Percentiles rank a stretch among this genome's conserved stretches.
Evolutionary conservation across 2,113 vertebrate genomes (phyloP).

Genomic region (Lathamus discolor): DNA sequence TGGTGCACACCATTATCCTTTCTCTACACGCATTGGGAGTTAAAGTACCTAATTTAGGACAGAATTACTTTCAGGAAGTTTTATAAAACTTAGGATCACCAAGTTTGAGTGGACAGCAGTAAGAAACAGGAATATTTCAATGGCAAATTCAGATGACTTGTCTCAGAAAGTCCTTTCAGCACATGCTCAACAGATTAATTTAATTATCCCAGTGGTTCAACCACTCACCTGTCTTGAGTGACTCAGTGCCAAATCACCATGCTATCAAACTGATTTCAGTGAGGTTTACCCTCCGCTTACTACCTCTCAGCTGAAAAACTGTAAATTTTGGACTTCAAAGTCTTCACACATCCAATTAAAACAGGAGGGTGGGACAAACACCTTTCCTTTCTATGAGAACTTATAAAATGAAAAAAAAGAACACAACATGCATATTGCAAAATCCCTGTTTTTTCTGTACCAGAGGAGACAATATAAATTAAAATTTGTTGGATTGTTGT

Average conservation of each 20-base stretch:
- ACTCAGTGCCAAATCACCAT: not conserved
- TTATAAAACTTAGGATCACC: not conserved
- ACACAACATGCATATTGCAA: not conserved
- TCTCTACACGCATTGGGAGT: not conserved
- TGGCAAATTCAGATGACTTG: not conserved
- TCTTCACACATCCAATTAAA: not conserved
- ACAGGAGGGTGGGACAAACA: not conserved
- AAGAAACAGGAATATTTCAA: not conserved
- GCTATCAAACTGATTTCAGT: not conserved
- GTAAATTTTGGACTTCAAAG: not conserved
- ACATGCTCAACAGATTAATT: not conserved
- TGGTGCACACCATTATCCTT: not conserved
- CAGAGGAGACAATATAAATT: not conserved
- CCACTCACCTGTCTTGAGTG: not conserved
- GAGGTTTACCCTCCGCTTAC: not conserved
- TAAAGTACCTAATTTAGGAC: not conserved
- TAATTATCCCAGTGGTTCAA: not conserved
- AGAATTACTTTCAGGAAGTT: not conserved
- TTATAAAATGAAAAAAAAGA: not conserved
- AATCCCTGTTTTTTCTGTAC: not conserved
- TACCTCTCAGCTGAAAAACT: not conserved
- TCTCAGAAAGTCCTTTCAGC: not conserved
- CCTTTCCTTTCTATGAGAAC: not conserved
- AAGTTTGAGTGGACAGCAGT: not conserved
- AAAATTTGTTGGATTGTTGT: not conserved